phyloP scores from a whole-genome alignment of 2,113 vertebrate genomes.

The Myiagra hebetior region DNA sequence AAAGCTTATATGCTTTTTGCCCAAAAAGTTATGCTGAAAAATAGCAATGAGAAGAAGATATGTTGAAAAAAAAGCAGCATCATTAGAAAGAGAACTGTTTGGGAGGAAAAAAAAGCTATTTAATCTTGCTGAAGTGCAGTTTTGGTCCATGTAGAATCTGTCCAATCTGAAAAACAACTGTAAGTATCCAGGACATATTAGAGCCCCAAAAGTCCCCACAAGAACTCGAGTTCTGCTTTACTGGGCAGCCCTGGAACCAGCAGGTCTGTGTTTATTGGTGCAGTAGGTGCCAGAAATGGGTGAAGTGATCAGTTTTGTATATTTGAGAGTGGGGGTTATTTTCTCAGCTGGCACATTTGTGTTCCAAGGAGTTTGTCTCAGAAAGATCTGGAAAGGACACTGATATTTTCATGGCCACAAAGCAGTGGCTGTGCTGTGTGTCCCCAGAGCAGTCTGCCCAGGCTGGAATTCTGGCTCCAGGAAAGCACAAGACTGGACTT shows the following conservation, averaged over 20 bases:
- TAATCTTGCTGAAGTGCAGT: neutral
- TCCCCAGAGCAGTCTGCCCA: neutral
- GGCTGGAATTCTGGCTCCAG: neutral
- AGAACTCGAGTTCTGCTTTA: neutral
- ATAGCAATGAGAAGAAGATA: neutral
- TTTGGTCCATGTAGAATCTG: neutral
- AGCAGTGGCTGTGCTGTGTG: neutral
- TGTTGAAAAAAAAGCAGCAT: neutral
- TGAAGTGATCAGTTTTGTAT: neutral
- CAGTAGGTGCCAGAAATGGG: neutral
- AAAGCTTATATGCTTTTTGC: neutral
- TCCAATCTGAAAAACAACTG: neutral
- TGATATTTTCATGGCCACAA: neutral
- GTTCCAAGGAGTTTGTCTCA: neutral
- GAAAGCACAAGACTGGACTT: neutral
- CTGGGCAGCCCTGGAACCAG: neutral
- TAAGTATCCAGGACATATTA: neutral
- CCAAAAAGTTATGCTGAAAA: neutral
- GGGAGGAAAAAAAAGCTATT: neutral
- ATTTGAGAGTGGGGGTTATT: neutral
- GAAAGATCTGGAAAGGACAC: neutral
- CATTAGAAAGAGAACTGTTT: neutral
- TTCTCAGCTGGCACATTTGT: neutral
- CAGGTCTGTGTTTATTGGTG: neutral
- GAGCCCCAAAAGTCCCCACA: rapidly evolving